These are phyloP conservation scores for Meandrusa payeni DNA, from an alignment of 2,888 invertebrate genomes.

Conservation along the genomic window DNA sequence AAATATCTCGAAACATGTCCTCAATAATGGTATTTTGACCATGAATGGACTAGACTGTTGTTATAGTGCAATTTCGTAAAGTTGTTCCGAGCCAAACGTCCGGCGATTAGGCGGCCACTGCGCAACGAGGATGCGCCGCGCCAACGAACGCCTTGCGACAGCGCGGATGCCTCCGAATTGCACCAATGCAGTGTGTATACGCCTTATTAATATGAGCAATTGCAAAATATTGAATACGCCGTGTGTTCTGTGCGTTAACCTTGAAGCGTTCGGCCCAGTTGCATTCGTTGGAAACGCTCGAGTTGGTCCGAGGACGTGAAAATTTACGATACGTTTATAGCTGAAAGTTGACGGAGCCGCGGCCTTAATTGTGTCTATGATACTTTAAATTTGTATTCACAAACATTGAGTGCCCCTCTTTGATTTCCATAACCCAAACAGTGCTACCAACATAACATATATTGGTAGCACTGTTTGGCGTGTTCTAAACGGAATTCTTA, in stretches of 20 bases:
- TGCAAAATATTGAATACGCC: slow-evolving; percentile 70
- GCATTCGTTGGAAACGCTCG: slow-evolving; percentile 72
- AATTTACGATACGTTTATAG: slow-evolving; percentile 37
- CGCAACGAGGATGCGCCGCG: slow-evolving; percentile 74
- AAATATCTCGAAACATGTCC: slow-evolving; percentile 1
- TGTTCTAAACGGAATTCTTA: too few relatives aligned
- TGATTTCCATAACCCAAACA: too few relatives aligned
- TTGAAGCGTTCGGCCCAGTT: slow-evolving; percentile 65
- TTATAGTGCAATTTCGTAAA: slow-evolving; percentile 51
- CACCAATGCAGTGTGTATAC: slow-evolving; percentile 52
- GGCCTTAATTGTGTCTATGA: slow-evolving; percentile 7
- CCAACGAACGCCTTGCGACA: slow-evolving; percentile 67
- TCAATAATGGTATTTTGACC: slow-evolving; percentile 17
- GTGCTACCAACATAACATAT: too few relatives aligned
- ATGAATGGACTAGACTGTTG: slow-evolving; percentile 13
- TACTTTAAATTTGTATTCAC: slow-evolving; percentile 6
- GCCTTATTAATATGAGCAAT: slow-evolving; percentile 74
- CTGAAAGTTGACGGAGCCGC: slow-evolving; percentile 10
- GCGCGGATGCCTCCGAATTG: slow-evolving; percentile 73
- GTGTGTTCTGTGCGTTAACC: slow-evolving; percentile 67
- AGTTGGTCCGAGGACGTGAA: slow-evolving; percentile 66
- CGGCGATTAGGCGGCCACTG: slow-evolving; percentile 67
- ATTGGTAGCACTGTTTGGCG: too few relatives aligned
- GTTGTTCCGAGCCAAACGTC: slow-evolving; percentile 67
- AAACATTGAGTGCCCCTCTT: too few relatives aligned